Evolutionary conservation across 2,888 invertebrate genomes (phyloP).

Genomic region (Aphidius colemani): DNA sequence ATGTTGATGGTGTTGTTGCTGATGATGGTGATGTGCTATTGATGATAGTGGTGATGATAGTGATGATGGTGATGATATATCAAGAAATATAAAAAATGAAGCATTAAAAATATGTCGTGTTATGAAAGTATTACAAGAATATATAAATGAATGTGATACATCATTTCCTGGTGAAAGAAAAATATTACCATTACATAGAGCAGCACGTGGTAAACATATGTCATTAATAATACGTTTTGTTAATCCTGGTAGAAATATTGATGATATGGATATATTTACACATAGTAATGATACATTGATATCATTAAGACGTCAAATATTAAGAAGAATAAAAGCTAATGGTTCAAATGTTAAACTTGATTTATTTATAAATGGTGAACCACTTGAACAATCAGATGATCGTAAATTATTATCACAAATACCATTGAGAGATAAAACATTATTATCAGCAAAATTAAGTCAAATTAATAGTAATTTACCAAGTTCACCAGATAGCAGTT

Average conservation of each 20-base stretch:
- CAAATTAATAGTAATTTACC: conserved; percentile 74
- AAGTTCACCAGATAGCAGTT: conserved; percentile 89
- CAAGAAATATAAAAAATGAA: conserved; percentile 67
- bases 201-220: conserved; percentile 88
- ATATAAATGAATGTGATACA: conserved; percentile 92
- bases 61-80: conserved; percentile 60
- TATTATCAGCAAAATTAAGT: conserved; percentile 77
- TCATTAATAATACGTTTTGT: conserved; percentile 86
- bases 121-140: conserved; percentile 92
- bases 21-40: conserved; percentile 15
- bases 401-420: conserved; percentile 84
- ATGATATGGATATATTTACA: conserved; percentile 90
- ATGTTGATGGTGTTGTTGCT: neutral
- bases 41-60: conserved; percentile 11
- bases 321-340: conserved; percentile 69
- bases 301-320: conserved; percentile 78
- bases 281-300: conserved; percentile 94
- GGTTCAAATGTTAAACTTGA: conserved; percentile 84
- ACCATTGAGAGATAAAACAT: conserved; percentile 84
- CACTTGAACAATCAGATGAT: conserved; percentile 85
- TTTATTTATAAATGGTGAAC: conserved; percentile 86
- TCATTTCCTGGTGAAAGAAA: conserved; percentile 86
- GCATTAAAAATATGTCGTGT: conserved; percentile 90
- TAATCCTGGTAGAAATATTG: conserved; percentile 83
- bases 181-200: conserved; percentile 86